These are phyloP conservation scores for Platycheirus albimanus DNA, from an alignment of 2,888 invertebrate genomes.

Conservation along the genomic window DNA sequence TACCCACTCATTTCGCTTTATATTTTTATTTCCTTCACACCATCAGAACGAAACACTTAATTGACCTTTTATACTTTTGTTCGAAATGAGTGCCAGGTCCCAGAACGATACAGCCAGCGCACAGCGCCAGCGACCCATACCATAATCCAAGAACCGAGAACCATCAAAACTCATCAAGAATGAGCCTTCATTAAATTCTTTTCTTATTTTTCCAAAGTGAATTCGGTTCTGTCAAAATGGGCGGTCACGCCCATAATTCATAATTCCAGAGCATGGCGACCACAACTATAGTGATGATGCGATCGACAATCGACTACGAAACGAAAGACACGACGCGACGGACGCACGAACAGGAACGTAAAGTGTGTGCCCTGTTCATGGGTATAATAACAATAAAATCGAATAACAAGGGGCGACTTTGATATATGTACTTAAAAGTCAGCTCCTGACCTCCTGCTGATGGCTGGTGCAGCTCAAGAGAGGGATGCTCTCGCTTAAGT, in stretches of 20 bases:
- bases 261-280: constrained; percentile 42
- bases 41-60: constrained; percentile 60
- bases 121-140: not conserved
- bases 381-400: constrained; percentile 57
- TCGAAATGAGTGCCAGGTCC: constrained; percentile 21
- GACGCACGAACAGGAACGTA: not conserved
- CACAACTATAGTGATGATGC: constrained; percentile 5
- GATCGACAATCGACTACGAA: too few relatives aligned
- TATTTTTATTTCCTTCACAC: constrained; percentile 23
- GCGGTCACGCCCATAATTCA: constrained; percentile 66
- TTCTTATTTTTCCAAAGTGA: constrained; percentile 37
- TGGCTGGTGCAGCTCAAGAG: constrained; percentile 4
- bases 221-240: constrained; percentile 71
- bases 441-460: constrained; percentile 65
- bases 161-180: constrained; percentile 4
- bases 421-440: constrained; percentile 53
- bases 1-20: constrained; percentile 23
- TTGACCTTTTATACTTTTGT: constrained; percentile 52
- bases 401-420: constrained; percentile 47
- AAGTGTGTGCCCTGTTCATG: constrained; percentile 19
- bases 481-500: constrained; percentile 16
- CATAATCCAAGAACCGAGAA: not conserved
- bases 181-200: constrained; percentile 41
- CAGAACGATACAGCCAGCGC: not conserved
- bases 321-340: too few relatives aligned